These are phyloP conservation scores for Choreutis nemorana DNA, from an alignment of 2,888 invertebrate genomes.

Conservation along the genomic window DNA sequence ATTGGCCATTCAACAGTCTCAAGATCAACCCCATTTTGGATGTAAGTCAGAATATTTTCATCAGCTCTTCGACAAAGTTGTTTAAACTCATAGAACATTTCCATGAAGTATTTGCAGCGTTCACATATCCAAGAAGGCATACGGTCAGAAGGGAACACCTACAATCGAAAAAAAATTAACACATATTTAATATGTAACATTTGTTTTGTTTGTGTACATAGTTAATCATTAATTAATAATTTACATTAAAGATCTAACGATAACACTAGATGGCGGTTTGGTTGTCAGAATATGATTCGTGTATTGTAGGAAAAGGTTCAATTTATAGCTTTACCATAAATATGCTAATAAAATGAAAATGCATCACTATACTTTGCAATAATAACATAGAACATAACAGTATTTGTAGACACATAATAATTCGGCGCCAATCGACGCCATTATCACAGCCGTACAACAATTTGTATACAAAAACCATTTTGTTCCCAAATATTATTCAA, in stretches of 20 bases:
- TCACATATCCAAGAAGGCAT: constrained; percentile 79
- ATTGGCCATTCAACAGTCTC: constrained; percentile 55
- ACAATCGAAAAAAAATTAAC: constrained; percentile 11
- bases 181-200: neutral
- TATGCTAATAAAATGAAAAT: no score
- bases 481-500: constrained; percentile 7
- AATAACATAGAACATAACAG: neutral
- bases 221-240: neutral
- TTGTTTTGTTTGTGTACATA: no score
- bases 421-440: constrained; percentile 14
- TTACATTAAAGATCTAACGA: neutral
- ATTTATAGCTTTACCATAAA: no score
- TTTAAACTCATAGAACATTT: constrained; percentile 77
- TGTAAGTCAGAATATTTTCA: constrained; percentile 72
- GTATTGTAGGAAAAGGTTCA: no score
- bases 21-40: constrained; percentile 70
- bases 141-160: constrained; percentile 73
- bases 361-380: neutral
- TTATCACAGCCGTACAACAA: no score
- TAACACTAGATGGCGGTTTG: neutral
- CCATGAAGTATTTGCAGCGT: constrained; percentile 72
- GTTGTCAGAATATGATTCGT: neutral
- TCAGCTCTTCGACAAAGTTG: constrained; percentile 79
- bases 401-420: neutral
- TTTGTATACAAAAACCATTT: constrained; percentile 9